These are phyloP conservation scores for Prosopocoilus inquinatus DNA, from an alignment of 2,888 invertebrate genomes.

Conservation along the genomic window DNA sequence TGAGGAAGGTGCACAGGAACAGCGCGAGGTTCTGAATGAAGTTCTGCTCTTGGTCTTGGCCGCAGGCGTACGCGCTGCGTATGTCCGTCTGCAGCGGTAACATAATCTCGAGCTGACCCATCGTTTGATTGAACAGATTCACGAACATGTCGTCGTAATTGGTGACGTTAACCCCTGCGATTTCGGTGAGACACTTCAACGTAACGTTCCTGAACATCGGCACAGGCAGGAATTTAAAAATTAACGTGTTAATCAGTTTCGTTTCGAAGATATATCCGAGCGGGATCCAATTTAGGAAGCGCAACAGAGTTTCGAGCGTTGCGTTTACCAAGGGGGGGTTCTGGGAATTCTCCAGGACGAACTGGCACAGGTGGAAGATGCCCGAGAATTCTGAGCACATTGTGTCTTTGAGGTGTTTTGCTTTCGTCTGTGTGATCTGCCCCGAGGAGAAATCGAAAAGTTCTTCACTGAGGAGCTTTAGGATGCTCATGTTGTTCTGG, in stretches of 20 bases:
- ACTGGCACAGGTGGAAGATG: constrained; percentile 96
- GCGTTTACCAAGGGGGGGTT: constrained; percentile 95
- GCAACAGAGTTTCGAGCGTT: constrained; percentile 91
- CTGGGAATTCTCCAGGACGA: constrained; percentile 96
- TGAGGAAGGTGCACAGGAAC: constrained; percentile 94
- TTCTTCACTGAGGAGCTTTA: constrained; percentile 97
- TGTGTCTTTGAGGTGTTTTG: constrained; percentile 97
- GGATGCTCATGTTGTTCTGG: constrained; percentile 99
- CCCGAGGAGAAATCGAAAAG: constrained; percentile 98
- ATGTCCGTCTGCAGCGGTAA: constrained; percentile 90
- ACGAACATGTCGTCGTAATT: constrained; percentile 94
- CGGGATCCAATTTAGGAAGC: constrained; percentile 99
- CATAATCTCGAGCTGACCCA: constrained; percentile 90
- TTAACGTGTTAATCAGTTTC: constrained; percentile 88
- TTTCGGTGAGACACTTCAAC: constrained; percentile 96
- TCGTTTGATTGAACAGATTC: constrained; percentile 85
- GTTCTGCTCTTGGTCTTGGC: constrained; percentile 95
- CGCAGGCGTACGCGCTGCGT: constrained; percentile 88
- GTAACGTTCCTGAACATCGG: constrained; percentile 98
- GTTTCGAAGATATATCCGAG: constrained; percentile 99
- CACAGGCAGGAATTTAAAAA: constrained; percentile 95
- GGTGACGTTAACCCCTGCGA: constrained; percentile 85
- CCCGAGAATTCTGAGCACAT: constrained; percentile 99
- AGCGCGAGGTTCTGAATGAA: constrained; percentile 98
- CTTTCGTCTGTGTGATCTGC: constrained; percentile 98